phyloP scores from a whole-genome alignment of 2,888 invertebrate genomes.

The Bhutanitis thaidina region DNA sequence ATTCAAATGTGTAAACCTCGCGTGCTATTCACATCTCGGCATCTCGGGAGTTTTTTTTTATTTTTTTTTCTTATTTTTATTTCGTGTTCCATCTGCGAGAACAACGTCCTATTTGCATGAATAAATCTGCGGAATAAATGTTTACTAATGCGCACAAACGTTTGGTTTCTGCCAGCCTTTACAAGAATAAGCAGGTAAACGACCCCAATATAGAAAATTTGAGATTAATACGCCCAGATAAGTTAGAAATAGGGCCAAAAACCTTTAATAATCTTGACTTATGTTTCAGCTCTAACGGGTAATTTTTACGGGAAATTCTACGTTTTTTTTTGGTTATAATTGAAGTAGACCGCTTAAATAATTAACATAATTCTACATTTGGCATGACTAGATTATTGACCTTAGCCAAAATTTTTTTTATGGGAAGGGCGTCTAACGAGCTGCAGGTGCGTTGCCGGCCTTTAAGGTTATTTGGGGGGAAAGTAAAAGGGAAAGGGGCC shows the following conservation, averaged over 20 bases:
- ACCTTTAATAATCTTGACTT: not conserved
- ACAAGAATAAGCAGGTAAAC: not conserved
- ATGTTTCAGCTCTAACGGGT: not conserved
- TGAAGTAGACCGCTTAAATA: not conserved
- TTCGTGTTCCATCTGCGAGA: conserved; percentile 1
- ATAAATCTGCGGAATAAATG: conserved; percentile 2
- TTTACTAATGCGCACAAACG: conserved; percentile 4
- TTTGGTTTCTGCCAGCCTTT: not conserved
- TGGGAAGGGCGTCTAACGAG: too few relatives aligned
- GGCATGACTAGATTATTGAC: too few relatives aligned
- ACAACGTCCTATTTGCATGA: conserved; percentile 7
- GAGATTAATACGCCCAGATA: not conserved
- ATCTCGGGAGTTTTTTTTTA: too few relatives aligned
- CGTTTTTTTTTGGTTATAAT: not conserved
- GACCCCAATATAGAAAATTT: not conserved
- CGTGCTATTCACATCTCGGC: conserved; percentile 12
- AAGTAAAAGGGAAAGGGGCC: too few relatives aligned
- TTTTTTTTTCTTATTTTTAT: not conserved
- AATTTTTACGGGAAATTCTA: not conserved
- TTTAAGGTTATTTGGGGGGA: too few relatives aligned
- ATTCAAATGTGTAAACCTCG: conserved; percentile 14
- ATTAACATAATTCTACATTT: too few relatives aligned
- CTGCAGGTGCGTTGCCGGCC: too few relatives aligned
- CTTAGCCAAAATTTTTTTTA: too few relatives aligned
- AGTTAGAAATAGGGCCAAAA: not conserved